Evolutionary conservation across 2,888 invertebrate genomes (phyloP).

Genomic region (Temnothorax ravouxi): DNA sequence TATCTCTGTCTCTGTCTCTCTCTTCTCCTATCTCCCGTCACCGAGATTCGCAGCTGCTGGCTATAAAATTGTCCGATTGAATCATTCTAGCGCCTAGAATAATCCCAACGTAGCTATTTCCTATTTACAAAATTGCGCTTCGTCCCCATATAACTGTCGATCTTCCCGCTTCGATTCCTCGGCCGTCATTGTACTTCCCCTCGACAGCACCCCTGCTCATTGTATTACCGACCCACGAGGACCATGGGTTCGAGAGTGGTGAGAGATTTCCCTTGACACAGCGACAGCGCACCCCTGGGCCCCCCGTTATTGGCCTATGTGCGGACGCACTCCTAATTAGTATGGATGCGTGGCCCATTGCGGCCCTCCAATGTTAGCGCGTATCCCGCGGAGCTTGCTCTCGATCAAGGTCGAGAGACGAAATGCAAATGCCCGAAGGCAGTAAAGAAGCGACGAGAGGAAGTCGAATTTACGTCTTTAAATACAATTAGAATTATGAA

Average conservation of each 20-base stretch:
- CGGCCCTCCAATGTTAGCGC: conserved; percentile 23
- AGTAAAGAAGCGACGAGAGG: neutral
- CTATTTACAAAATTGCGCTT: conserved; percentile 72
- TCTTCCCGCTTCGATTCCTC: conserved; percentile 62
- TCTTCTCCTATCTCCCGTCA: neutral
- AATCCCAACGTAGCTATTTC: conserved; percentile 66
- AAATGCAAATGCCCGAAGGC: neutral
- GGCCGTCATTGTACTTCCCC: conserved; percentile 64
- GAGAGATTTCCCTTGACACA: conserved; percentile 61
- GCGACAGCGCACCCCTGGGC: conserved; percentile 60
- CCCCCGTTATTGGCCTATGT: conserved; percentile 66
- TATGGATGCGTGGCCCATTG: conserved; percentile 63
- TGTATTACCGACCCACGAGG: conserved; percentile 59
- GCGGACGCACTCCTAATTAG: conserved; percentile 71
- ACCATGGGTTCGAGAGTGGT: conserved; percentile 31
- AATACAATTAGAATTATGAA: neutral
- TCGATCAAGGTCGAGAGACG: conserved; percentile 35
- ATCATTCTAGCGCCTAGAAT: conserved; percentile 69
- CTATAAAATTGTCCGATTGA: conserved; percentile 62
- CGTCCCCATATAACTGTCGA: conserved; percentile 61
- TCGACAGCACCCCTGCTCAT: conserved; percentile 62
- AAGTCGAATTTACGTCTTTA: neutral
- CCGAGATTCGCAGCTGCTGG: conserved; percentile 62
- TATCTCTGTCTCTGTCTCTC: neutral
- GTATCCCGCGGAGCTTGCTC: conserved; percentile 22